Percentiles rank a stretch among this genome's conserved stretches.
phyloP scores from a whole-genome alignment of 1,140 invertebrate species.

The Ectropis grisescens region DNA sequence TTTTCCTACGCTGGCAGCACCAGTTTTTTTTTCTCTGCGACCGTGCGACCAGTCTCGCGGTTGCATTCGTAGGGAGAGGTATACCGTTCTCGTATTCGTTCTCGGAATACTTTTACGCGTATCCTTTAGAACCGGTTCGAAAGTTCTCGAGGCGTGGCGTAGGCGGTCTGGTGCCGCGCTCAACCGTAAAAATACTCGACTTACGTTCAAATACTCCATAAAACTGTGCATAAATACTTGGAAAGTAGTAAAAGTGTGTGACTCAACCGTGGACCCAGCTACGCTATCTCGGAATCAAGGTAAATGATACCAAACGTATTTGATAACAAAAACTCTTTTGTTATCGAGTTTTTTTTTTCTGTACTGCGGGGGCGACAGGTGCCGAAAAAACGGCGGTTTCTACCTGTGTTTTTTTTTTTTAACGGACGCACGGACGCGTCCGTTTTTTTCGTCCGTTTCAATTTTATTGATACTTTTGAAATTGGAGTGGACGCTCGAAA shows the following conservation, averaged over 20 bases:
- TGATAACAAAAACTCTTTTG: conserved; percentile 12
- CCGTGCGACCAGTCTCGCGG: conserved; percentile 14
- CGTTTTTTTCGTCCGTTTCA: too few relatives aligned
- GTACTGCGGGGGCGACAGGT: conserved; percentile 1
- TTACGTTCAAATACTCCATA: conserved; percentile 13
- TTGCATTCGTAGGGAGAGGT: conserved; percentile 9
- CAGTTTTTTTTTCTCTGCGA: conserved; percentile 12
- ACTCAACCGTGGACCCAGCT: too few relatives aligned
- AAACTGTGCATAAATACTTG: too few relatives aligned
- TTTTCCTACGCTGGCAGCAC: conserved; percentile 11
- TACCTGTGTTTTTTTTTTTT: conserved; percentile 5
- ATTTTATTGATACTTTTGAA: too few relatives aligned
- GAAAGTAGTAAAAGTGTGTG: too few relatives aligned
- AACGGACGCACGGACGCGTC: too few relatives aligned
- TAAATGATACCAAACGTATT: conserved; percentile 17
- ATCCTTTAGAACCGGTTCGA: conserved; percentile 22
- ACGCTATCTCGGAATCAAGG: conserved; percentile 18
- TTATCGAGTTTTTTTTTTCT: conserved; percentile 13
- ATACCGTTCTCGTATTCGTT: conserved; percentile 7
- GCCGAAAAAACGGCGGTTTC: conserved; percentile 2
- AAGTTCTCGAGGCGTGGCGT: conserved; percentile 28
- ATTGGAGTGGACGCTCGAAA: too few relatives aligned
- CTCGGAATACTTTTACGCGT: conserved; percentile 24
- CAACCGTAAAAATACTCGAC: conserved; percentile 19
- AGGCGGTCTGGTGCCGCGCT: conserved; percentile 21